Percentiles rank a stretch among this genome's conserved stretches.
Evolutionary conservation across 2,113 vertebrate genomes (phyloP).

Genomic region (Steatornis caripensis): DNA sequence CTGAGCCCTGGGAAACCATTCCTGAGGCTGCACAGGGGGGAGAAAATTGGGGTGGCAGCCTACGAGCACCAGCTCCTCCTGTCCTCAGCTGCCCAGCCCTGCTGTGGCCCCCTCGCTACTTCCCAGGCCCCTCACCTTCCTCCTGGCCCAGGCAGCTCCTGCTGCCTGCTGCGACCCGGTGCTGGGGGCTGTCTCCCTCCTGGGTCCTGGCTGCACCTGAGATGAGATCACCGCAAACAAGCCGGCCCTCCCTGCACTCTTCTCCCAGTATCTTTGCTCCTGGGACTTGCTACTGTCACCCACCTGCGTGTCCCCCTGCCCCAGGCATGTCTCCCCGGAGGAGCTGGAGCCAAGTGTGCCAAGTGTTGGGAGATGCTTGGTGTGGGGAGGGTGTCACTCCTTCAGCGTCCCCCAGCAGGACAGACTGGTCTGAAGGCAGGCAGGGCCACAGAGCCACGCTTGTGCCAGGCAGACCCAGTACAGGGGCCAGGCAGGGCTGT

Average conservation of each 20-base stretch:
- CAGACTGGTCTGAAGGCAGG: background rate
- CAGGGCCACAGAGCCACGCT: background rate
- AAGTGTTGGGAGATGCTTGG: background rate
- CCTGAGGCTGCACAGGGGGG: background rate
- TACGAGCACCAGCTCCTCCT: background rate
- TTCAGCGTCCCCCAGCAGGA: background rate
- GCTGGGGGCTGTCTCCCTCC: background rate
- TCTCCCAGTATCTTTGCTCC: background rate
- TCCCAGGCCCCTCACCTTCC: background rate
- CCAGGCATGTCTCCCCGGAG: background rate
- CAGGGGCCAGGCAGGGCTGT: background rate
- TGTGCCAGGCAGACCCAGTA: background rate
- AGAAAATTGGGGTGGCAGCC: background rate
- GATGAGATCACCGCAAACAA: background rate
- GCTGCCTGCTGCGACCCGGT: background rate
- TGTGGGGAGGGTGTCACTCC: background rate
- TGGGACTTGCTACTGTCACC: background rate
- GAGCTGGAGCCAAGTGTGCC: rapidly evolving
- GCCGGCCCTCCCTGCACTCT: rapidly evolving
- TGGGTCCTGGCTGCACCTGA: background rate
- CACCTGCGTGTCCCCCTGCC: rapidly evolving
- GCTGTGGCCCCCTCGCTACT: background rate
- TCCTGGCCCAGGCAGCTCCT: slow-evolving; percentile 46
- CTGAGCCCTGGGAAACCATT: background rate
- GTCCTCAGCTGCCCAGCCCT: background rate